phyloP scores from a whole-genome alignment of 2,797 vertebrate species.

The Ibycter americanus region DNA sequence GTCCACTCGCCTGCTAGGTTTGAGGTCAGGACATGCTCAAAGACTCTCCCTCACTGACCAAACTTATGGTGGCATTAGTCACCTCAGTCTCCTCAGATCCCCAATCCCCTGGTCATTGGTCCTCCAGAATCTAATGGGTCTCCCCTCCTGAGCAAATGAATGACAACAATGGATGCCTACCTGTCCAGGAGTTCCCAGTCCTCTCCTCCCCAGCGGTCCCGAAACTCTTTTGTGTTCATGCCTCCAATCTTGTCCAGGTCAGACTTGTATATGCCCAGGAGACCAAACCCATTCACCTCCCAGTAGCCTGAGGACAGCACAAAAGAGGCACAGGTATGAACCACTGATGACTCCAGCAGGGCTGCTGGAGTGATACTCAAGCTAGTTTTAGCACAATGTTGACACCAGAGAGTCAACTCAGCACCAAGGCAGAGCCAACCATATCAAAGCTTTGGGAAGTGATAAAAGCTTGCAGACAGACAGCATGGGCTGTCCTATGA shows the following conservation, averaged over 20 bases:
- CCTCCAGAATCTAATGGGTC: background rate
- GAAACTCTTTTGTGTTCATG: constrained; percentile 95
- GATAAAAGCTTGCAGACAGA: background rate
- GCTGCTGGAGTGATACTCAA: background rate
- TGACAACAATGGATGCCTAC: constrained; percentile 59
- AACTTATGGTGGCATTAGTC: background rate
- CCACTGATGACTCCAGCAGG: background rate
- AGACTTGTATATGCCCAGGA: constrained; percentile 96
- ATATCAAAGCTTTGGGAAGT: background rate
- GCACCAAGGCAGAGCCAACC: background rate
- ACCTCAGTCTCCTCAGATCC: background rate
- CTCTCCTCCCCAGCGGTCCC: constrained; percentile 93
- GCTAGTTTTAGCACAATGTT: background rate
- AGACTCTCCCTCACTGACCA: background rate
- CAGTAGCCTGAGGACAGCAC: constrained; percentile 84
- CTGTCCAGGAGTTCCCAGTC: constrained; percentile 98
- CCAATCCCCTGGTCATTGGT: fast-evolving
- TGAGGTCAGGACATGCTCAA: background rate
- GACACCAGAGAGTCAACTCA: background rate
- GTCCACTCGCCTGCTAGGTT: background rate
- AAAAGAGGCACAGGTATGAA: background rate
- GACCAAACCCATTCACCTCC: constrained; percentile 96
- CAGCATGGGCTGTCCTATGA: background rate
- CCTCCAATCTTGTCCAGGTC: constrained; percentile 90
- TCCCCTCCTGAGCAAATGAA: background rate